Conservation (phyloP, 2,797 vertebrate species). For the Xiphorhynchus erythropygius region DNA sequence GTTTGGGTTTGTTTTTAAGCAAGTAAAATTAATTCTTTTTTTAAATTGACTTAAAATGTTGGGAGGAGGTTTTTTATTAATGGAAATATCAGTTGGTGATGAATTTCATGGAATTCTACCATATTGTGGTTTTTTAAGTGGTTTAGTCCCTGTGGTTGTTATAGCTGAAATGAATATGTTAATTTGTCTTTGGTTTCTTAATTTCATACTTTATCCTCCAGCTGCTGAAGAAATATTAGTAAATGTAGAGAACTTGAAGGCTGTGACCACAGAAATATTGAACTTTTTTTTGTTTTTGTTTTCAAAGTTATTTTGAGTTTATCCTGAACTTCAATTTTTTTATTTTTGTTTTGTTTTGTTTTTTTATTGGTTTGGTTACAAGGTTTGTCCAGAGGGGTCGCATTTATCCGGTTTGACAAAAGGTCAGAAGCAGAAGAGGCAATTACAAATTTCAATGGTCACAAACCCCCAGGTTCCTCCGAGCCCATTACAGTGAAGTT, state of each 20-base stretch:
- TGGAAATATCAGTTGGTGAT: not conserved
- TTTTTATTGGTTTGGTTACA: conserved; percentile 68
- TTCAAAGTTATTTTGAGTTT: conserved; percentile 60
- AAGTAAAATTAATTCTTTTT: not conserved
- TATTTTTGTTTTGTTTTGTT: not conserved
- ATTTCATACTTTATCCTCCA: not conserved
- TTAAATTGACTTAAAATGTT: not conserved
- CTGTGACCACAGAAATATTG: conserved; percentile 30
- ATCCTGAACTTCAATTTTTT: conserved; percentile 38
- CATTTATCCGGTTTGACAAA: conserved; percentile 98
- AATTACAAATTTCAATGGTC: conserved; percentile 94
- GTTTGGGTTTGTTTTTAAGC: not conserved
- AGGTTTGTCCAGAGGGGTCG: conserved; percentile 95
- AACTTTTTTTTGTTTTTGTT: conserved; percentile 62
- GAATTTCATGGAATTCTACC: not conserved
- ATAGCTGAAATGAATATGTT: not conserved
- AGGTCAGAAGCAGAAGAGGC: conserved; percentile 95
- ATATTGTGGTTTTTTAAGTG: not conserved
- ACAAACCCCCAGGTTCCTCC: conserved; percentile 90
- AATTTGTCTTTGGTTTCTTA: conserved; percentile 21
- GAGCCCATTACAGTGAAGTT: conserved; percentile 98
- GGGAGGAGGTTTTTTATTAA: not conserved
- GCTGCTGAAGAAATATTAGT: not conserved
- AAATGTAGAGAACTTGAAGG: conserved; percentile 22
- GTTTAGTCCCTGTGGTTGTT: not conserved